phyloP scores from a whole-genome alignment of 2,888 invertebrate species.

The Drosophila paranaensis region DNA sequence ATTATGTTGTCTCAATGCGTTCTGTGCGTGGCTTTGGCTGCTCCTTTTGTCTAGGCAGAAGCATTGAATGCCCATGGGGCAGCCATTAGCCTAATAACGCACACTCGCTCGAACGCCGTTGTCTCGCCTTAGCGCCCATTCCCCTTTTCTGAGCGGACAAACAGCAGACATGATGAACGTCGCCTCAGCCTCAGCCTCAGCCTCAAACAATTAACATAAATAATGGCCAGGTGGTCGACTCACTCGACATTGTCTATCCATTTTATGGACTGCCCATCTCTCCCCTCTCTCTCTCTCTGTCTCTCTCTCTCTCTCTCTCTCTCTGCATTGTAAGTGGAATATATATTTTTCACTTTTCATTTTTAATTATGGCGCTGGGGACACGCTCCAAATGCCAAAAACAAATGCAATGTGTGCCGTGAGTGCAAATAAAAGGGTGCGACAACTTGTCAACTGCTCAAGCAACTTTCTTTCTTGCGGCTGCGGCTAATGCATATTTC shows the following conservation, averaged over 20 bases:
- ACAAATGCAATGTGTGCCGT: slow-evolving; percentile 43
- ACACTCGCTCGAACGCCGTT: slow-evolving; percentile 20
- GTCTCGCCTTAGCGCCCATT: slow-evolving; percentile 1
- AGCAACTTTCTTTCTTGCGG: neutral
- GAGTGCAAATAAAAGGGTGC: slow-evolving; percentile 13
- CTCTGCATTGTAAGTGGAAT: slow-evolving; percentile 46
- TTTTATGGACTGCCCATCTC: slow-evolving; percentile 10
- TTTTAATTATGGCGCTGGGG: slow-evolving; percentile 64
- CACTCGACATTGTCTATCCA: slow-evolving; percentile 31
- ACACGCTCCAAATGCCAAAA: slow-evolving; percentile 64
- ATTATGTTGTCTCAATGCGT: slow-evolving; percentile 78
- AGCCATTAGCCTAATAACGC: slow-evolving; percentile 77
- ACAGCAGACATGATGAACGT: slow-evolving; percentile 61
- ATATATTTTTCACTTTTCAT: slow-evolving; percentile 67
- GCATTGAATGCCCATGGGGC: slow-evolving; percentile 74
- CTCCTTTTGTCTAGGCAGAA: slow-evolving; percentile 72
- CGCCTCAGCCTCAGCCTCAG: slow-evolving; percentile 52
- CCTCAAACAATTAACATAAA: slow-evolving; percentile 70
- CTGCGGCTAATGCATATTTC: neutral
- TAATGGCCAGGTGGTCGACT: slow-evolving; percentile 68
- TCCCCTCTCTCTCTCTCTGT: neutral
- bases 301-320: neutral
- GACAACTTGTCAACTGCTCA: slow-evolving; percentile 19
- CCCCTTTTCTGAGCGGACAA: slow-evolving; percentile 16
- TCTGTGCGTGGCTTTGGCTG: slow-evolving; percentile 78